Evolutionary conservation across 2,888 invertebrate genomes (phyloP).

Genomic region (Ceramica pisi): DNA sequence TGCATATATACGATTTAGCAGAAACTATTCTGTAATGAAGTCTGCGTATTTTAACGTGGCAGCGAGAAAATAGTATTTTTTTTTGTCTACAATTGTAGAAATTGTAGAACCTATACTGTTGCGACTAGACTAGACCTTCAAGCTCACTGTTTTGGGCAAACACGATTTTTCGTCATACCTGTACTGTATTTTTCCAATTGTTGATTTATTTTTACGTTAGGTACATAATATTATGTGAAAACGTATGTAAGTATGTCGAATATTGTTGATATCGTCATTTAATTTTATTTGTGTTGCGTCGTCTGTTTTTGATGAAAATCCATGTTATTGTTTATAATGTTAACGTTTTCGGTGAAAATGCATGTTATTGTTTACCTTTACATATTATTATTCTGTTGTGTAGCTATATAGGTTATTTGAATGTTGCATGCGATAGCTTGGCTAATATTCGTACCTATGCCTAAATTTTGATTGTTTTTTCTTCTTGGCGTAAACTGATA

Average conservation of each 20-base stretch:
- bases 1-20: no score
- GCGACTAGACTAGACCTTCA: no score
- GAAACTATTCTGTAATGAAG: background rate
- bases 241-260: no score
- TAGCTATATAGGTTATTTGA: conserved; percentile 6
- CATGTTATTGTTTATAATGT: conserved; percentile 27
- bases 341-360: conserved; percentile 14
- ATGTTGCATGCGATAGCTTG: background rate
- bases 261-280: background rate
- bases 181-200: background rate
- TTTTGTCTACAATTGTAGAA: background rate
- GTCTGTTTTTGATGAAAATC: conserved; percentile 10
- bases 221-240: background rate
- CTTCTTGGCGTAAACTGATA: no score
- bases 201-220: background rate
- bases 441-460: no score
- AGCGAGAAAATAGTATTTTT: background rate
- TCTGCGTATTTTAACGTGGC: no score
- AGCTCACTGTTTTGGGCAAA: background rate
- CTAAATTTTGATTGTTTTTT: no score
- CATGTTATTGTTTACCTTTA: conserved; percentile 14
- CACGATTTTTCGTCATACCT: background rate
- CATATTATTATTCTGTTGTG: background rate
- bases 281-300: background rate
- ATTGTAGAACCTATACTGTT: no score